Evolutionary conservation across 2,888 invertebrate genomes (phyloP).

Genomic region (Ganaspis brasiliensis): DNA sequence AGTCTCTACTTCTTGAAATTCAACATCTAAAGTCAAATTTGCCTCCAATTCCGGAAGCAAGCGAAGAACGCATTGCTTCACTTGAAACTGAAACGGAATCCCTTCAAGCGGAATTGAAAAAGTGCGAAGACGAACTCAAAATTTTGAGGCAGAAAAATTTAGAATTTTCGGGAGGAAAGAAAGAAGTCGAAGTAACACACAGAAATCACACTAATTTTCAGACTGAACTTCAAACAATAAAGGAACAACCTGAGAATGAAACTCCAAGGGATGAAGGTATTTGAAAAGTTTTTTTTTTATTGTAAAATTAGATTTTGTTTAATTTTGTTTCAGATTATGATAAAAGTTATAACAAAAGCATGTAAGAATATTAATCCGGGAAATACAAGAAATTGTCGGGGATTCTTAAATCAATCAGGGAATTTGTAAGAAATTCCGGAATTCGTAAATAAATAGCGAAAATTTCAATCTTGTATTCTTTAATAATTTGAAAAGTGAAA

Average conservation of each 20-base stretch:
- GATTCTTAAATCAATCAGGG: too few species aligned
- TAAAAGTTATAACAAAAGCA: too few species aligned
- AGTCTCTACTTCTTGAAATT: constrained; percentile 72
- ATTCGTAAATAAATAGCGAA: too few species aligned
- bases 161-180: constrained; percentile 66
- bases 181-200: constrained; percentile 65
- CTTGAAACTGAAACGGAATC: constrained; percentile 78
- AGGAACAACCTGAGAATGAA: constrained; percentile 80
- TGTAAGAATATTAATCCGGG: too few species aligned
- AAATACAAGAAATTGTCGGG: too few species aligned
- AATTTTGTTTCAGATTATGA: too few species aligned
- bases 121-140: constrained; percentile 78
- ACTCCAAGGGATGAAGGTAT: constrained; percentile 20
- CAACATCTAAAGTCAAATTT: constrained; percentile 73
- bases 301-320: background rate
- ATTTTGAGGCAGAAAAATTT: constrained; percentile 66
- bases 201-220: constrained; percentile 82
- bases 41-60: constrained; percentile 77
- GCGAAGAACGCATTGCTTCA: constrained; percentile 75
- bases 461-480: too few species aligned
- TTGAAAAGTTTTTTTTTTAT: background rate
- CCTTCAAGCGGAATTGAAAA: constrained; percentile 79
- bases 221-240: constrained; percentile 82
- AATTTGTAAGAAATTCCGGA: too few species aligned
- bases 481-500: too few species aligned